phyloP scores from a whole-genome alignment of 2,888 invertebrate species.

The Perizoma affinitatum region DNA sequence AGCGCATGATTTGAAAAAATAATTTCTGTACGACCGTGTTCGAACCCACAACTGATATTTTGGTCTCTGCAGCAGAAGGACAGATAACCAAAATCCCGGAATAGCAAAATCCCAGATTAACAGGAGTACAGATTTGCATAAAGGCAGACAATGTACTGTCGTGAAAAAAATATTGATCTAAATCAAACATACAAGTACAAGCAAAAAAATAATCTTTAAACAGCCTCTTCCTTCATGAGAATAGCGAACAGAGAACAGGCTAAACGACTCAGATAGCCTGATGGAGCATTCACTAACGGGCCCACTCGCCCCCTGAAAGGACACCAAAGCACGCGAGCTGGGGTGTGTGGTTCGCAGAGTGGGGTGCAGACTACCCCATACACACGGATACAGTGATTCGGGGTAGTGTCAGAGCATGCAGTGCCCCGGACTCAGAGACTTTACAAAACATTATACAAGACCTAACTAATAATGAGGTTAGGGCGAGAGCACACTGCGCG shows the following conservation, averaged over 20 bases:
- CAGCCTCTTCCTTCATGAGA: slow-evolving; percentile 18
- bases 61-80: too few relatives aligned
- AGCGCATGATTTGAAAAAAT: too few relatives aligned
- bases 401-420: slow-evolving; percentile 19
- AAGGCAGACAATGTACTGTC: too few relatives aligned
- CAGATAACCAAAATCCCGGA: not conserved
- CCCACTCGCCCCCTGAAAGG: not conserved
- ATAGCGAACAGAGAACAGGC: slow-evolving; percentile 10
- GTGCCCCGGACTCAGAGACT: slow-evolving; percentile 16
- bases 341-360: not conserved
- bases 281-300: slow-evolving; percentile 14
- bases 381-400: not conserved
- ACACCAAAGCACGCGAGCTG: not conserved
- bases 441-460: slow-evolving; percentile 24
- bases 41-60: too few relatives aligned
- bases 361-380: not conserved
- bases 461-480: slow-evolving; percentile 18
- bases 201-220: not conserved
- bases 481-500: slow-evolving; percentile 8
- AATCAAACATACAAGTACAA: not conserved
- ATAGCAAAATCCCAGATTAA: not conserved
- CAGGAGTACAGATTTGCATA: too few relatives aligned
- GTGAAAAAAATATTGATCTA: too few relatives aligned
- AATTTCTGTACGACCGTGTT: too few relatives aligned
- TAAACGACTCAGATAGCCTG: slow-evolving; percentile 15